Evolutionary conservation across 2,797 vertebrate species (phyloP).

Genomic region (Sebastes trivittatus): DNA sequence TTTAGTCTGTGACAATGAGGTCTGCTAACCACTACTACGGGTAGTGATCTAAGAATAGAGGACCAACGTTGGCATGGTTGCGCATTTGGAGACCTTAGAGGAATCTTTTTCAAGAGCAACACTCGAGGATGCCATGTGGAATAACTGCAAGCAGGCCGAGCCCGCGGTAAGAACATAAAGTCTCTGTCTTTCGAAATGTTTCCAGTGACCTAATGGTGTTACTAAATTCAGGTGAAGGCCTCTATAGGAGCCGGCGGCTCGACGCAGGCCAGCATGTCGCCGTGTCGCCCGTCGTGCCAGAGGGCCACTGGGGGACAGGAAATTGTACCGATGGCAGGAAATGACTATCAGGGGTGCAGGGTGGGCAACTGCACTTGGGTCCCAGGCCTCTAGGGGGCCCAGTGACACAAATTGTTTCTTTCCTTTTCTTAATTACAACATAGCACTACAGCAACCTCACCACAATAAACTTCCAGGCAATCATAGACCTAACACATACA

Average conservation of each 20-base stretch:
- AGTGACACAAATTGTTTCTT: constrained; percentile 53
- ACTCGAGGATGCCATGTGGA: constrained; percentile 63
- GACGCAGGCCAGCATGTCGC: not conserved
- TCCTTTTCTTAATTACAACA: constrained; percentile 44
- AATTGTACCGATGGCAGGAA: constrained; percentile 1
- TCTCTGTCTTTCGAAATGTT: constrained; percentile 50
- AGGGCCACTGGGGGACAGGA: constrained; percentile 11
- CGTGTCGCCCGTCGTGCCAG: not conserved
- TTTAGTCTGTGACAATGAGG: constrained; percentile 63
- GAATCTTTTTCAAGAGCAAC: constrained; percentile 62
- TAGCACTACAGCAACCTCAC: not conserved
- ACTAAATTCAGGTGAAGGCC: constrained; percentile 40
- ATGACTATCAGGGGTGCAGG: constrained; percentile 34
- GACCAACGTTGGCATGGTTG: constrained; percentile 47
- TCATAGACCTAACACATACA: not conserved
- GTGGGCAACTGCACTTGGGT: constrained; percentile 40
- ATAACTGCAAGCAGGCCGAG: constrained; percentile 39
- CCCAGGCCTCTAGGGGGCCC: constrained; percentile 63
- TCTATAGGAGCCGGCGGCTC: constrained; percentile 22
- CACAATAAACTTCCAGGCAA: not conserved
- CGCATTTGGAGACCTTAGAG: constrained; percentile 58
- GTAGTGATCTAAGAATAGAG: constrained; percentile 57
- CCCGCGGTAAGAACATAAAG: constrained; percentile 47
- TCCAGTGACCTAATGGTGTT: constrained; percentile 59
- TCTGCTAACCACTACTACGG: constrained; percentile 60